Evolutionary conservation across 2,113 vertebrate species (phyloP), one percentile per base, ranked within the genome.

Genomic region (Triplophysa siluroides): DNA sequence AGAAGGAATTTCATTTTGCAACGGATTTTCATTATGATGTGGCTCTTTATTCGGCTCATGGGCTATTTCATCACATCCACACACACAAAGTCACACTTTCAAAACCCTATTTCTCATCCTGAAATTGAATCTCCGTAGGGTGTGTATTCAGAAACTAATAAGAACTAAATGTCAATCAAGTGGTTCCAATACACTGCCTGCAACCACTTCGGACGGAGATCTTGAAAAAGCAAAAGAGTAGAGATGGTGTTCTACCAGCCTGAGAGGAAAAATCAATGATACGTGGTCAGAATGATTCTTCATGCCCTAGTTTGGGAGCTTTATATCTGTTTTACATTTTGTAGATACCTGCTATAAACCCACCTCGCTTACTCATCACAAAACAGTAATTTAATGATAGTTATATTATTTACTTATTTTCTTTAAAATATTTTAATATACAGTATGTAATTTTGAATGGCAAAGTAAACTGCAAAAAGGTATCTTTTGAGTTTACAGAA

Each of bases 121-220:
- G 71, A 61, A 74, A 74, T 62, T 62, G 14, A 73, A 60, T 74
- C 21, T 62, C 71, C n/a, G 60, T 74, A 45, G 56, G 71, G 38
- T 61, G 33, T 45, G 29, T 38, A 45, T 24, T 62, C 33, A 24
- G 8, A 61, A 45, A 74, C 21, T 74, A 74, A 74, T 45, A 21
- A 74, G 71, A 62, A 62, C 56, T 62, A 45, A 74, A 61, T 45
- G 56, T 45, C 54, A 74, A 26, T 74, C 56, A 74, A 45, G 56
- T 61, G 4, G 8, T 74, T n/a, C 33, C n/a, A 61, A 45, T 19
- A 16, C 12, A 43, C 6, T 24, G 71, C 58, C n/a, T 74, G 54
- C n/a, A 54, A 54, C 16, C 16, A 18, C 18, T 5, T 13, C 13
- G 5, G 38, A 62, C 56, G n/a, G 19, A 41, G 56, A 56, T 43